phyloP scores from a whole-genome alignment of 2,113 vertebrate genomes.

The Hemicordylus capensis region DNA sequence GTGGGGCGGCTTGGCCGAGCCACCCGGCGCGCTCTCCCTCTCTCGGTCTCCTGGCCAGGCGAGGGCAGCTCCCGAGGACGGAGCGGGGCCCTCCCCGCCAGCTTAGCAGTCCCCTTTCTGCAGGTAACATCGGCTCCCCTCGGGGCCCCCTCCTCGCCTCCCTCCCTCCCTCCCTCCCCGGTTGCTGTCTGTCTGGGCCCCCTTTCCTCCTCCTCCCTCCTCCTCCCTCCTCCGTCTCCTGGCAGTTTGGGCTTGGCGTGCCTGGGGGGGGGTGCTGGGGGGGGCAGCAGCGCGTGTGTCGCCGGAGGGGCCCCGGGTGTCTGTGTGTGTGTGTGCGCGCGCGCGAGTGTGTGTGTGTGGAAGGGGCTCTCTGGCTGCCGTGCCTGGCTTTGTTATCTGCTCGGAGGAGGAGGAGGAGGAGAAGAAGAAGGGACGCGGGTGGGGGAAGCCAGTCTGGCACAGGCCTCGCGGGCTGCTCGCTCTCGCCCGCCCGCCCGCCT shows the following conservation, averaged over 20 bases:
- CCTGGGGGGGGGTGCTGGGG: background rate
- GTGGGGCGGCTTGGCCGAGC: background rate
- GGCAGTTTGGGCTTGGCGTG: background rate
- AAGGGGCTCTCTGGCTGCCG: conserved; percentile 6
- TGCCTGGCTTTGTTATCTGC: conserved; percentile 22
- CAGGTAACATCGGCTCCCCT: conserved; percentile 6
- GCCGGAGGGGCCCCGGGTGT: background rate
- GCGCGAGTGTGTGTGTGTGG: background rate
- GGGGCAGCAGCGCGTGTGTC: background rate
- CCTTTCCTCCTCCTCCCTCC: background rate
- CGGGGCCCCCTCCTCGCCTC: background rate
- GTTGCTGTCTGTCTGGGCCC: background rate
- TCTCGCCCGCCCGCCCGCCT: background rate
- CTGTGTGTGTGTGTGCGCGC: background rate
- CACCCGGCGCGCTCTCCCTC: background rate
- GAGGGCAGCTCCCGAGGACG: background rate
- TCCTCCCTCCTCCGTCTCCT: background rate
- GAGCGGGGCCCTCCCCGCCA: background rate
- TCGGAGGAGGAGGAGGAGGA: background rate
- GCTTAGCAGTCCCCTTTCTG: background rate
- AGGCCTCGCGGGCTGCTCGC: background rate
- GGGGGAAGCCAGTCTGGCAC: background rate
- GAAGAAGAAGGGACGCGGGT: background rate
- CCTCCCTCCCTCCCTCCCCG: background rate
- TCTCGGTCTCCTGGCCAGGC: background rate